Percentiles rank a stretch among this genome's conserved stretches.
Conservation (phyloP, 2,888 invertebrate genomes). For the Gonocerus acuteangulatus region DNA sequence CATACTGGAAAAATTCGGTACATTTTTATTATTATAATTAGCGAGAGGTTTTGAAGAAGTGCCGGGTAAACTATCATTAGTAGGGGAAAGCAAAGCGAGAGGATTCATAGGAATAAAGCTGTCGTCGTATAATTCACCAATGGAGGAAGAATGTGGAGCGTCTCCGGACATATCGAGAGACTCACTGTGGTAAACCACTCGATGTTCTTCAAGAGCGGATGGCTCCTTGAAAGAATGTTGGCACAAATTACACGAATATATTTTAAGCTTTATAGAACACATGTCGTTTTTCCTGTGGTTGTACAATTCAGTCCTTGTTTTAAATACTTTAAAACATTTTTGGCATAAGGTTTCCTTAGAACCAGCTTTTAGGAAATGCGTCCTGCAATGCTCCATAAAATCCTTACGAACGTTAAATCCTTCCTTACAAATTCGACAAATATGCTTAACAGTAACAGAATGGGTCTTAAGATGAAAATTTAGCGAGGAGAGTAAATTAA, state of each 20-base stretch:
- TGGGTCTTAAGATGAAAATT: constrained; percentile 29
- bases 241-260: constrained; percentile 32
- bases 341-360: constrained; percentile 34
- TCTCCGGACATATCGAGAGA: neutral
- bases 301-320: constrained; percentile 28
- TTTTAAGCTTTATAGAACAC: constrained; percentile 31
- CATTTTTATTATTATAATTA: neutral
- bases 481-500: constrained; percentile 29
- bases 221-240: constrained; percentile 31
- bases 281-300: constrained; percentile 25
- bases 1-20: neutral
- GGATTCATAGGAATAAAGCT: neutral
- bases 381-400: constrained; percentile 34
- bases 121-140: neutral
- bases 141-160: neutral
- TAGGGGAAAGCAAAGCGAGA: neutral
- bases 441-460: constrained; percentile 25
- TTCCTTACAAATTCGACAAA: constrained; percentile 35
- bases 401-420: constrained; percentile 29
- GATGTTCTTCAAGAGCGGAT: constrained; percentile 28
- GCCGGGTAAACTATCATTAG: neutral
- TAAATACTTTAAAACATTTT: constrained; percentile 35
- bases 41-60: neutral
- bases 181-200: constrained; percentile 17
- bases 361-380: constrained; percentile 33